These are phyloP conservation scores for human (Homo sapiens) DNA, from an alignment of 2,113 vertebrate genomes.

Conservation along the genomic window GRCh38 chr9:115080001-115080500, in stretches of 20 bases:
- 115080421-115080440: constrained; percentile 56
- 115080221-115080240: background rate
- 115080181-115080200: constrained; percentile 1
- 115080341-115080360: constrained; percentile 62
- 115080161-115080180: background rate
- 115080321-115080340: constrained; percentile 67
- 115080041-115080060: too few relatives aligned
- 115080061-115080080: too few relatives aligned
- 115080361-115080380: constrained; percentile 44
- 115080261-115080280: background rate
- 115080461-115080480: constrained; percentile 63
- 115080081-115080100: too few relatives aligned
- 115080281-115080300: constrained; percentile 24
- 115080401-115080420: background rate
- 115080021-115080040: too few relatives aligned
- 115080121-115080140: background rate
- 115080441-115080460: constrained; percentile 58
- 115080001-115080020: too few relatives aligned
- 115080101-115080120: background rate
- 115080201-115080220: background rate
- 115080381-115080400: constrained; percentile 55
- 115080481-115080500: constrained; percentile 62
- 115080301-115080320: constrained; percentile 56
- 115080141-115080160: background rate
- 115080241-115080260: background rate